phyloP scores from a whole-genome alignment of 2,797 vertebrate species.

The Rhincodon typus region DNA sequence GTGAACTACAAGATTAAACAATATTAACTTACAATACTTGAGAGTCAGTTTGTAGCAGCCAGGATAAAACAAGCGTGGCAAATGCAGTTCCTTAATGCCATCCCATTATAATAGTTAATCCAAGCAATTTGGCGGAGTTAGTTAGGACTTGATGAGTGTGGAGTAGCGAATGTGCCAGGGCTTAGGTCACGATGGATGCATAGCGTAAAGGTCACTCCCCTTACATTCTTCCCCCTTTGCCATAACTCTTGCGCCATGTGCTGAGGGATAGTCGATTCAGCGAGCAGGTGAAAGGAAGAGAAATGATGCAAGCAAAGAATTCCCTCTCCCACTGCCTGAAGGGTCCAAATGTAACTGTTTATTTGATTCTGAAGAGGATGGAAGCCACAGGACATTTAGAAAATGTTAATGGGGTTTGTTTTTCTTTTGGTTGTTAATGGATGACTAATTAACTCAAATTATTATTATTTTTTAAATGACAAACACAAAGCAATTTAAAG shows the following conservation, averaged over 20 bases:
- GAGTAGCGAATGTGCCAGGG: not conserved
- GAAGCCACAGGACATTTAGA: not conserved
- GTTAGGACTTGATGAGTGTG: not conserved
- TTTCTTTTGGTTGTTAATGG: not conserved
- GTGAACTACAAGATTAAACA: not conserved
- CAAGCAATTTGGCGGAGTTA: not conserved
- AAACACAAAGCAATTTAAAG: slow-evolving; percentile 26
- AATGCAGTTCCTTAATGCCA: not conserved
- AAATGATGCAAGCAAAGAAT: not conserved
- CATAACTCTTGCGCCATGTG: not conserved
- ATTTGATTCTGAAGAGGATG: not conserved
- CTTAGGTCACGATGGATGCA: not conserved
- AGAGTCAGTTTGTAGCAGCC: not conserved
- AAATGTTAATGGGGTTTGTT: not conserved
- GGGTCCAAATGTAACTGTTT: not conserved
- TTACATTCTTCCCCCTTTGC: not conserved
- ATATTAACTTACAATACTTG: not conserved
- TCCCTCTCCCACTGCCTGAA: not conserved
- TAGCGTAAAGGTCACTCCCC: not conserved
- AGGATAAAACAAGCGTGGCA: not conserved
- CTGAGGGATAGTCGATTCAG: not conserved
- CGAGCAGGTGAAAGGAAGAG: not conserved
- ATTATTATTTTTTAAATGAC: slow-evolving; percentile 20
- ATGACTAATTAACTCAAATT: slow-evolving; percentile 13
- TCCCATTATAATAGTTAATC: not conserved